Evolutionary conservation across 1,140 invertebrate species (phyloP).

Genomic region (Drosophila miranda): DNA sequence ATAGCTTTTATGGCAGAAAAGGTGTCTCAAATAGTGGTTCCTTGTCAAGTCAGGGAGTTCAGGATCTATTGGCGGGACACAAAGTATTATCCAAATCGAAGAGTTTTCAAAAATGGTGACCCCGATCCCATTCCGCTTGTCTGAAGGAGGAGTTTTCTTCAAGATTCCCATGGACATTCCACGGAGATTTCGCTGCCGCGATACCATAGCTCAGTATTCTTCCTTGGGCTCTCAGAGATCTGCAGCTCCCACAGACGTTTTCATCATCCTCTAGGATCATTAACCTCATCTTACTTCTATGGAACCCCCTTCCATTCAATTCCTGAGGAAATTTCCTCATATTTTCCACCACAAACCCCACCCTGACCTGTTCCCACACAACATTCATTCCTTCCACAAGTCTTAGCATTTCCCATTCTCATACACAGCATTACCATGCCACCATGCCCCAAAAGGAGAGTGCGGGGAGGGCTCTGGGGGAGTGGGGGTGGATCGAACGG

Average conservation of each 20-base stretch:
- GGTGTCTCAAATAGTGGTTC: too few species aligned
- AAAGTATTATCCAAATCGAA: too few species aligned
- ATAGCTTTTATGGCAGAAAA: too few species aligned
- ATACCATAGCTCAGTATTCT: too few species aligned
- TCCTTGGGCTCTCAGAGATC: too few species aligned
- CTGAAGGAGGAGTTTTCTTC: too few species aligned
- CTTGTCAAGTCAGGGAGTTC: too few species aligned
- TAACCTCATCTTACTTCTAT: background rate
- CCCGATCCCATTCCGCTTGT: too few species aligned
- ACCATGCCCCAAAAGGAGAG: background rate
- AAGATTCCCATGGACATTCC: too few species aligned
- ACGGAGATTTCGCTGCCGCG: too few species aligned
- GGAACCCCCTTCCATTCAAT: background rate
- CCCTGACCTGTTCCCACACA: slow-evolving; percentile 33
- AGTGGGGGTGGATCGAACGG: slow-evolving; percentile 7
- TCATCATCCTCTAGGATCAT: background rate
- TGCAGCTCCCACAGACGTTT: background rate
- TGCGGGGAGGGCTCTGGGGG: background rate
- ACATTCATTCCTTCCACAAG: slow-evolving; percentile 8
- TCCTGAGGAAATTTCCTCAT: background rate
- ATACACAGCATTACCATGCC: slow-evolving; percentile 16
- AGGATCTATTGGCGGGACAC: too few species aligned
- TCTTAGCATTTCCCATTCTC: slow-evolving; percentile 30
- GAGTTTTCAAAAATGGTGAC: too few species aligned
- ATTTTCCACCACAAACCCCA: slow-evolving; percentile 11